Evolutionary conservation across 2,888 invertebrate species (phyloP).

Genomic region (Synanthedon tipuliformis): DNA sequence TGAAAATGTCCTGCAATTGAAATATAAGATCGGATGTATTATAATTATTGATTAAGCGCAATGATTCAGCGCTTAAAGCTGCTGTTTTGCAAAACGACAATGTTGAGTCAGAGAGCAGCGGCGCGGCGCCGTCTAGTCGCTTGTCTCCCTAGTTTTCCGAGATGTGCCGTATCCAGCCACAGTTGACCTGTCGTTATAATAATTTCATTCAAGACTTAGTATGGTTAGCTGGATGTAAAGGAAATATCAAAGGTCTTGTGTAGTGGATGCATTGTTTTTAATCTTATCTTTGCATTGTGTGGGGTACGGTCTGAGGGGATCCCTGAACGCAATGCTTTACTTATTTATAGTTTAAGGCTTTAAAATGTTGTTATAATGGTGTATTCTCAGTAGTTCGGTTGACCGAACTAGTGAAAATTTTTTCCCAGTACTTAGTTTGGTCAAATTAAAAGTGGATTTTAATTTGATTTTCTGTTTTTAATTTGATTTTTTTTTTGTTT

Average conservation of each 20-base stretch:
- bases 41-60: neutral
- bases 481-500: too few species aligned
- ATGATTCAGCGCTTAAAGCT: neutral
- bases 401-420: too few species aligned
- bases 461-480: too few species aligned
- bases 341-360: too few species aligned
- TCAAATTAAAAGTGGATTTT: too few species aligned
- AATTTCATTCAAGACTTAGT: neutral
- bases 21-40: too few species aligned
- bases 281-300: neutral
- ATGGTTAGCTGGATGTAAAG: neutral
- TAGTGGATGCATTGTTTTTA: neutral
- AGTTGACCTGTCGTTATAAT: neutral
- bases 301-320: neutral
- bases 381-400: too few species aligned
- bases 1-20: too few species aligned
- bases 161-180: neutral
- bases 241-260: neutral
- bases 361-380: too few species aligned
- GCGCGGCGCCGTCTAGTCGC: slow-evolving; percentile 1
- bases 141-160: neutral
- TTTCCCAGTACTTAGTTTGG: too few species aligned
- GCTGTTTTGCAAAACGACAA: neutral
- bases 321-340: neutral
- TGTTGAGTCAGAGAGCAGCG: neutral